Evolutionary conservation across 2,797 vertebrate species (phyloP), one percentile per base, ranked within the genome.

Genomic region (Pseudomugil tenellus): DNA sequence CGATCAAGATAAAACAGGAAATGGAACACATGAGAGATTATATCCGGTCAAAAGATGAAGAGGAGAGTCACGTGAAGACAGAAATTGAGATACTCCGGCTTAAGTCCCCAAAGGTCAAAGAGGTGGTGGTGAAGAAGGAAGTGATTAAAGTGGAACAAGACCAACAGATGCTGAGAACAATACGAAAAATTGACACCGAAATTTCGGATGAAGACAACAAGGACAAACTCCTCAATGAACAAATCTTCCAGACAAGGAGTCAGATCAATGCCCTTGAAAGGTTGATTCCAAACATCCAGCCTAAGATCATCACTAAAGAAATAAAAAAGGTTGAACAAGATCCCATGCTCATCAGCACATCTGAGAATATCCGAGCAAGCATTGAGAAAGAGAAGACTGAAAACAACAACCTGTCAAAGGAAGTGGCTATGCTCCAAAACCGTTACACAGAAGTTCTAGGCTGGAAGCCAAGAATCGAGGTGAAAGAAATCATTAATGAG

Each of bases 291-390:
- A 93, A 89, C 0, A 92, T 95, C 72, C 93, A 95, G 80, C 97
- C 97, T 3, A 98, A 97, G 77, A 78, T 98, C 77, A 92, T 99
- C 35, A 96, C 96, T 43, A 99, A 97, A 86, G 98, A 98, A 79
- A 92, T 97, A 37, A 98, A 95, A 89, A 95, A 90, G 84, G 89
- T 99, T 56, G 96, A 99, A 87, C 95, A 95, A 85, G 96, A 98
- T 74, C 96, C 96, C 0, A 91, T 93, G 26, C 93, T 97, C 31
- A 68, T 98, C 61, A 90, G 39, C 39, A 95, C 98, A 75, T 93
- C 92, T 10, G 85, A 91, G 66, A 93, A 72, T 59, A 91, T 98
- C 72, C 91, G 72, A 70, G 64, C 67, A 56, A 78, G 65, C 55
- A 83, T 98, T 4, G 94, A 96, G 39, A 92, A 94, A 29, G 95